A percentile compares a stretch with the other conserved stretches of the same genome.
Conservation (phyloP, 2,113 vertebrate genomes). For the Trochalopteron elliotii region DNA sequence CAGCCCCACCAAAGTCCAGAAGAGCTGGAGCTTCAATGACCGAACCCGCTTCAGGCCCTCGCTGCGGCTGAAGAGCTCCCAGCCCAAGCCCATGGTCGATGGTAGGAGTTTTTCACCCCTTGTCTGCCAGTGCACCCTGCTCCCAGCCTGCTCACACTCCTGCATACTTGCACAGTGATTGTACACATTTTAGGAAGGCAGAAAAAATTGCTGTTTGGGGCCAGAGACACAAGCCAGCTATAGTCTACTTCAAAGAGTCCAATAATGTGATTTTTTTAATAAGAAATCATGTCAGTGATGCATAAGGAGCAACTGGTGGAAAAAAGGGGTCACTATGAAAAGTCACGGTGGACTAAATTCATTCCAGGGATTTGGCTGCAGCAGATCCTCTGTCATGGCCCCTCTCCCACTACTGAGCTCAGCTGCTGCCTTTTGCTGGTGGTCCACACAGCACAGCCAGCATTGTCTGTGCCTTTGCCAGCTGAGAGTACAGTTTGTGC, state of each 20-base stretch:
- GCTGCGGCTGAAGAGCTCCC: conserved; percentile 89
- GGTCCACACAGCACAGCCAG: accelerated
- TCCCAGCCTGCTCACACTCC: neutral
- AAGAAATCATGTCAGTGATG: neutral
- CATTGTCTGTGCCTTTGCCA: neutral
- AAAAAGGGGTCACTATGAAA: neutral
- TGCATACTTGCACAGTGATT: neutral
- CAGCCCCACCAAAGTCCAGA: conserved; percentile 95
- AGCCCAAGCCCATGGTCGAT: conserved; percentile 87
- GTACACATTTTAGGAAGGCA: neutral
- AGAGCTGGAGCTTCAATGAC: conserved; percentile 99
- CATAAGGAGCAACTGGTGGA: neutral
- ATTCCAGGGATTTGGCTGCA: neutral
- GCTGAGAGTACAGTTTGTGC: accelerated
- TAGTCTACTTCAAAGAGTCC: neutral
- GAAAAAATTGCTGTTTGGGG: neutral
- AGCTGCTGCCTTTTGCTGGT: neutral
- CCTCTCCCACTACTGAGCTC: accelerated
- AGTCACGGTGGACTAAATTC: neutral
- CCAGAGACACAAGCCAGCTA: neutral
- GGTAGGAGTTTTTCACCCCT: conserved; percentile 70
- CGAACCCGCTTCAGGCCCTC: conserved; percentile 94
- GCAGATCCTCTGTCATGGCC: accelerated
- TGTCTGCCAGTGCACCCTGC: accelerated
- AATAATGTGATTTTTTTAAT: accelerated